Conservation (phyloP, 2,888 invertebrate species). For the Lapara coniferarum region DNA sequence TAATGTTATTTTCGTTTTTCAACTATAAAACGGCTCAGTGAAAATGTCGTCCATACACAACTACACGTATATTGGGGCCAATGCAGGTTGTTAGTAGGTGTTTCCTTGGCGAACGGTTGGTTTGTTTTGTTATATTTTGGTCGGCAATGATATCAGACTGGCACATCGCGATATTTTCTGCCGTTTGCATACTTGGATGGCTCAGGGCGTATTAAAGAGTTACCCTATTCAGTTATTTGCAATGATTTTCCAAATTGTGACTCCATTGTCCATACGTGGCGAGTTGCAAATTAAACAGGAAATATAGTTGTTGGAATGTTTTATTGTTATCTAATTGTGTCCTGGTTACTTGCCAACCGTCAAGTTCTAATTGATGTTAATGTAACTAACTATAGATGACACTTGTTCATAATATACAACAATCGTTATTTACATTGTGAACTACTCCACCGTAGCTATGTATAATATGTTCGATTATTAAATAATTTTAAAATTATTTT, state of each 20-base stretch:
- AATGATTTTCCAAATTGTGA: background rate
- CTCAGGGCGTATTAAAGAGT: no score
- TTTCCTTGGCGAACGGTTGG: slow-evolving; percentile 36
- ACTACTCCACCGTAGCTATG: no score
- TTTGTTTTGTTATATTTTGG: slow-evolving; percentile 35
- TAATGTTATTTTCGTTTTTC: background rate
- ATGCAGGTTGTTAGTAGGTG: slow-evolving; percentile 31
- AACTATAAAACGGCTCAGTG: background rate
- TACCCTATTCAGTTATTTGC: background rate
- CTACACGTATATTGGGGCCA: slow-evolving; percentile 5
- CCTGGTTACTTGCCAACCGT: slow-evolving; percentile 10
- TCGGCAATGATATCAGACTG: slow-evolving; percentile 35
- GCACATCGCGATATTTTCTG: slow-evolving; percentile 6
- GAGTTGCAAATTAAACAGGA: slow-evolving; percentile 1
- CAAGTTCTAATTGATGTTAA: background rate
- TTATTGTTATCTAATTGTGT: slow-evolving; percentile 6
- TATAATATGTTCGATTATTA: no score
- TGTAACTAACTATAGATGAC: no score
- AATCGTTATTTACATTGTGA: background rate
- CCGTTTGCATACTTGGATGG: background rate
- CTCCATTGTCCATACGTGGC: background rate
- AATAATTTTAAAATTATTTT: background rate
- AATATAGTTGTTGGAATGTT: background rate
- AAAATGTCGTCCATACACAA: background rate
- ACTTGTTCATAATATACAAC: background rate